These are phyloP conservation scores for Actinia tenebrosa DNA, from an alignment of 64 coral and sea anemone species.

Conservation along the genomic window DNA sequence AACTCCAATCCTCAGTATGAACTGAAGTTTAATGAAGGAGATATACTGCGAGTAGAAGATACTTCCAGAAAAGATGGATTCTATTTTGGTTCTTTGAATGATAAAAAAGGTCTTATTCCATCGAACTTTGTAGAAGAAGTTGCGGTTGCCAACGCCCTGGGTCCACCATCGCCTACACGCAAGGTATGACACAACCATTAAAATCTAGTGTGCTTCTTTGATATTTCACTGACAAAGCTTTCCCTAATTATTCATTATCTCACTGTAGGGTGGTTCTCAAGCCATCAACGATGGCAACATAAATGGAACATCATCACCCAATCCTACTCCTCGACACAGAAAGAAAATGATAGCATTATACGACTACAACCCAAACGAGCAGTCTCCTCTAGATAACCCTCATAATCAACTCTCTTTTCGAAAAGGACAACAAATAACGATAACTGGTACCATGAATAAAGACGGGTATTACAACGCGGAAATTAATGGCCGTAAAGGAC, in stretches of 20 bases:
- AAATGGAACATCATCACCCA: neutral
- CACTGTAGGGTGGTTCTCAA: neutral
- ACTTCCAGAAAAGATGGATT: slow-evolving; percentile 86
- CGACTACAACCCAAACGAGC: slow-evolving; percentile 75
- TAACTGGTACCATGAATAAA: slow-evolving; percentile 58
- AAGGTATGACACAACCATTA: slow-evolving; percentile 31
- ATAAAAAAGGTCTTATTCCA: slow-evolving; percentile 78
- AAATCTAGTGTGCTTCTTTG: neutral
- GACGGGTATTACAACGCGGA: slow-evolving; percentile 65
- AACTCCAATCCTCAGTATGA: slow-evolving; percentile 79
- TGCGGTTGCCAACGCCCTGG: slow-evolving; percentile 60
- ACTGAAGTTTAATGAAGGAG: slow-evolving; percentile 86
- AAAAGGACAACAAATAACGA: slow-evolving; percentile 81
- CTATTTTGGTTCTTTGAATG: slow-evolving; percentile 72
- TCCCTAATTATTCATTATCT: neutral
- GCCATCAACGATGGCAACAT: neutral
- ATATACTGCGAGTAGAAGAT: slow-evolving; percentile 76
- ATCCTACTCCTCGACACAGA: neutral
- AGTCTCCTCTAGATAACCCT: slow-evolving; percentile 79
- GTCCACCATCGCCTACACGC: neutral
- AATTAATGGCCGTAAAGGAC: slow-evolving; percentile 41
- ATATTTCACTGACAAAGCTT: neutral
- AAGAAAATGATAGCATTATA: slow-evolving; percentile 90
- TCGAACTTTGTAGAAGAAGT: slow-evolving; percentile 99
- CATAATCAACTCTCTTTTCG: slow-evolving; percentile 78